Evolutionary conservation across 2,797 vertebrate species (phyloP).

Genomic region (Rhincodon typus): DNA sequence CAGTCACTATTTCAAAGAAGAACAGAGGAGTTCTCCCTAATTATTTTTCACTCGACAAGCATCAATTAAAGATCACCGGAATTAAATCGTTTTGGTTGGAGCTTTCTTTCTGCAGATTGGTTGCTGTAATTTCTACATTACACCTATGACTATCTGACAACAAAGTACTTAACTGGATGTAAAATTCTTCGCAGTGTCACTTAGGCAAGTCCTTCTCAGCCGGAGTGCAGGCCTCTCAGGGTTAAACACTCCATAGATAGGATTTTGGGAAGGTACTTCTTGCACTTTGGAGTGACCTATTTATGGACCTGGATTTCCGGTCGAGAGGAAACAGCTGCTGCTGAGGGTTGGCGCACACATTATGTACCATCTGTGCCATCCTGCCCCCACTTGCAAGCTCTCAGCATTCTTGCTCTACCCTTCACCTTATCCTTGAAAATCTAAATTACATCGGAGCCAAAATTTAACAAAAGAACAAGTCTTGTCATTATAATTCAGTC

Average conservation of each 20-base stretch:
- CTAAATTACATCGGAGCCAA: not conserved
- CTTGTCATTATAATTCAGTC: not conserved
- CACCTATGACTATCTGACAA: not conserved
- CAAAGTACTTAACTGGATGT: no score
- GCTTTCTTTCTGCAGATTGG: not conserved
- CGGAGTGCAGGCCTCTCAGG: not conserved
- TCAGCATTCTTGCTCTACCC: not conserved
- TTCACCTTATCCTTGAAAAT: not conserved
- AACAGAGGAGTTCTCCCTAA: not conserved
- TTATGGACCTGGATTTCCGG: not conserved
- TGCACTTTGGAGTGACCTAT: not conserved
- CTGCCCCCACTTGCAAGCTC: not conserved
- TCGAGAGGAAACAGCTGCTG: not conserved
- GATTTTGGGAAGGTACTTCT: not conserved
- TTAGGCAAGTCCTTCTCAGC: not conserved
- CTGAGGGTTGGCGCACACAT: not conserved
- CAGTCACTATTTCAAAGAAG: not conserved
- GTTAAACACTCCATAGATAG: not conserved
- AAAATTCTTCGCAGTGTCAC: not conserved
- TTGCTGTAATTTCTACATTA: not conserved
- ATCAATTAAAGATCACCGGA: no score
- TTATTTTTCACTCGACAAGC: not conserved
- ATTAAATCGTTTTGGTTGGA: no score
- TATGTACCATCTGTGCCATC: slow-evolving; percentile 22
- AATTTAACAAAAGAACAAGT: not conserved